Percentiles rank a stretch among this genome's conserved stretches.
phyloP scores from a whole-genome alignment of 2,113 vertebrate species.

The Dendrocopos noguchii region DNA sequence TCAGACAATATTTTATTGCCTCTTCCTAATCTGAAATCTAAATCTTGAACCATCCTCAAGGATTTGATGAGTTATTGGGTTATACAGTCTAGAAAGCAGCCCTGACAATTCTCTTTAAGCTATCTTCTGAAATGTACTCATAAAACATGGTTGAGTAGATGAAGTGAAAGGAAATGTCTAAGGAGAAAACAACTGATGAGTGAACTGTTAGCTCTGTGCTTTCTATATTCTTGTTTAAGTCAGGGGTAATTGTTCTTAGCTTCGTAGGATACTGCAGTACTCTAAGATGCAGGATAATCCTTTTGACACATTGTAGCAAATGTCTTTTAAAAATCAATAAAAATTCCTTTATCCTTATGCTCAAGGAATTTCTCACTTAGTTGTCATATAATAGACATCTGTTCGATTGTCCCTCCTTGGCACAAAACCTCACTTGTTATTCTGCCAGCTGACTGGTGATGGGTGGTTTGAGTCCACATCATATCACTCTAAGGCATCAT shows the following conservation, averaged over 20 bases:
- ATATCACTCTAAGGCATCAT: not conserved
- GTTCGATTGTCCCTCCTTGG: not conserved
- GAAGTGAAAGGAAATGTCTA: not conserved
- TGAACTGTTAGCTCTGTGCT: not conserved
- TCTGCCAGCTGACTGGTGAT: not conserved
- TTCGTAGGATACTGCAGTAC: not conserved
- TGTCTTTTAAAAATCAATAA: not conserved
- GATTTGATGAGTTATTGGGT: not conserved
- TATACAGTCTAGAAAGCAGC: not conserved
- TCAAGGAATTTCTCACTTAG: not conserved
- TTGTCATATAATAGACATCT: not conserved
- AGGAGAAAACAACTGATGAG: not conserved
- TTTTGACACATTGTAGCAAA: not conserved
- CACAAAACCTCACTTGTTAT: not conserved
- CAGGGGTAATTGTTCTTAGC: not conserved
- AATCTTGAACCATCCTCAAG: not conserved
- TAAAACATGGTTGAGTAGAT: not conserved
- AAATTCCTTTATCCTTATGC: not conserved
- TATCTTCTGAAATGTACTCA: not conserved
- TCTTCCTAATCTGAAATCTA: conserved; percentile 5
- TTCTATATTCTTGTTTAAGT: not conserved
- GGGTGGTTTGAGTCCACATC: not conserved
- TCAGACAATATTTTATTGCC: not conserved
- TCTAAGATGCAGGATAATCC: not conserved
- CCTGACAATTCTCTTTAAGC: not conserved